These are phyloP conservation scores for Thymelicus acteon DNA, from an alignment of 2,888 invertebrate species.

Conservation along the genomic window DNA sequence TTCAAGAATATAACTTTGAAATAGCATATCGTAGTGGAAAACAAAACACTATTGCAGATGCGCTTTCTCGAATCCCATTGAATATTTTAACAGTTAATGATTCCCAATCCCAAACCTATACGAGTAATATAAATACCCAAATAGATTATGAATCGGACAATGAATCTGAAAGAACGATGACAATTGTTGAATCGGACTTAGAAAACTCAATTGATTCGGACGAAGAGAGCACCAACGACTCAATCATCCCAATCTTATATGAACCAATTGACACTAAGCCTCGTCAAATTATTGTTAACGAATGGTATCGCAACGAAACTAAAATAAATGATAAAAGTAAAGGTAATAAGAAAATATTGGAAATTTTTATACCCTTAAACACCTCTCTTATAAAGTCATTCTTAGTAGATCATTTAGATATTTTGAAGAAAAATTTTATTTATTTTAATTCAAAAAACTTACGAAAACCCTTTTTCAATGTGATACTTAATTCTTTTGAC, in stretches of 20 bases:
- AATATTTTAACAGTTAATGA: neutral
- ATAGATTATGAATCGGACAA: neutral
- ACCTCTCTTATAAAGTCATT: conserved; percentile 38
- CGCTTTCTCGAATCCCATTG: neutral
- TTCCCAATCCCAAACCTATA: neutral
- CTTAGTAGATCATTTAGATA: conserved; percentile 33
- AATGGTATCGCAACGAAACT: conserved; percentile 42
- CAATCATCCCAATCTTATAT: conserved; percentile 45
- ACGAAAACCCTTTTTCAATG: neutral
- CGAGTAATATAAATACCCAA: neutral
- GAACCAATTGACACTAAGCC: conserved; percentile 52
- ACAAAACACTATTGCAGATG: conserved; percentile 39
- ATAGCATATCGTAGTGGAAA: conserved; percentile 32
- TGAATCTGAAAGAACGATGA: neutral
- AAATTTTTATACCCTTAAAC: conserved; percentile 30
- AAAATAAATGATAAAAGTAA: conserved; percentile 42
- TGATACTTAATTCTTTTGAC: neutral
- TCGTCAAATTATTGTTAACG: conserved; percentile 47
- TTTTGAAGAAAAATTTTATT: conserved; percentile 36
- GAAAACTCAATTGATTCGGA: too few relatives aligned
- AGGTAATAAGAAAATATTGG: conserved; percentile 35
- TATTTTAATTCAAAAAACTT: conserved; percentile 44
- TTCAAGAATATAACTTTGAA: conserved; percentile 15
- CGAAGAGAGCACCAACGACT: neutral
- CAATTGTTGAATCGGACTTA: neutral